Conservation (phyloP, 2,797 vertebrate species). For the Acrossocheilus fasciatus region DNA sequence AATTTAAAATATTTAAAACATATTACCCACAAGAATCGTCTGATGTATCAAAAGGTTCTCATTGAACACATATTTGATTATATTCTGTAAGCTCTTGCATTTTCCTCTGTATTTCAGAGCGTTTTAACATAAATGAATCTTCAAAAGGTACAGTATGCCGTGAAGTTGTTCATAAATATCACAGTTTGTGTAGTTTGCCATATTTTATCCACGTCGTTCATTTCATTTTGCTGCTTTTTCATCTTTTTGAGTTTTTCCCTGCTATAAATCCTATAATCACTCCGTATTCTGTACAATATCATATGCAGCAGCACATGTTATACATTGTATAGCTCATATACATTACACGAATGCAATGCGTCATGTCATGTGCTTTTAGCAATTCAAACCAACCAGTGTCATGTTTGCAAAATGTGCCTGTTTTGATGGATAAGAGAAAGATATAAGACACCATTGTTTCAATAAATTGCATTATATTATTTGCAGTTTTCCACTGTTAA, state of each 20-base stretch:
- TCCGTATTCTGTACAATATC: not conserved
- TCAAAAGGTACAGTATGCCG: slow-evolving; percentile 73
- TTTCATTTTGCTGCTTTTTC: not conserved
- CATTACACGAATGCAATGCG: not conserved
- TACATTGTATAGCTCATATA: too few relatives aligned
- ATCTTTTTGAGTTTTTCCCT: not conserved
- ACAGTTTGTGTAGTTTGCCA: not conserved
- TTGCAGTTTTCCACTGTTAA: not conserved
- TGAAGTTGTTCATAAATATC: slow-evolving; percentile 33
- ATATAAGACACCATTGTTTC: not conserved
- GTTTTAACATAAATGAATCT: slow-evolving; percentile 66
- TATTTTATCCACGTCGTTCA: not conserved
- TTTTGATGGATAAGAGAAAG: not conserved
- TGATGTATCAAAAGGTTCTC: not conserved
- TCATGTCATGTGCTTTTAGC: too few relatives aligned
- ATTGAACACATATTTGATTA: not conserved
- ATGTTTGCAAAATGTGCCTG: not conserved
- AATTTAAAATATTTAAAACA: not conserved
- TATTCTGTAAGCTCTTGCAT: slow-evolving; percentile 15
- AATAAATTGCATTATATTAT: not conserved
- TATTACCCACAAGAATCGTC: not conserved
- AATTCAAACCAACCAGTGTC: not conserved
- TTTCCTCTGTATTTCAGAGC: slow-evolving; percentile 67
- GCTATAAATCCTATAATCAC: not conserved
- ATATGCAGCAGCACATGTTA: not conserved